Base-by-base conservation (phyloP, 1,140 invertebrate species). In the Apolygus lucorum region DNA sequence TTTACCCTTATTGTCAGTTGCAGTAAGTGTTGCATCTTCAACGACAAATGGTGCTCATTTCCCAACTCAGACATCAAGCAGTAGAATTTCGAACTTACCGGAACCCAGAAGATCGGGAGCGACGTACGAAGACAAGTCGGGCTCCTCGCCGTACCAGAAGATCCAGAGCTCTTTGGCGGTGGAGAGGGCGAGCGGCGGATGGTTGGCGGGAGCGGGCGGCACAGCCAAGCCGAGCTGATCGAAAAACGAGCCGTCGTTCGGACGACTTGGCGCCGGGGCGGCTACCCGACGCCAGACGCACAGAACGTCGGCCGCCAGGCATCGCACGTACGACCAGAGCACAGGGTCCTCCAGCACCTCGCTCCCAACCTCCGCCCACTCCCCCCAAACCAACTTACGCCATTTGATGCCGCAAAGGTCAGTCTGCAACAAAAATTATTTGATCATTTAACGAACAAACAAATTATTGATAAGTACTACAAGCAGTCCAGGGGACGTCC, bases 391-490 rank as follows among this genome's bases (percentile, higher is more conserved):
- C 75, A 94, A 85, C 79, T 93, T 94, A 84, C 92, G 91, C 96
- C 96, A 98, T 92, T 97, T 96, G 81, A 99, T 98, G 76, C 96
- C 96, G 85, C 93, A 94, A 77, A 98, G 86, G 83, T 98, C 96
- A 80, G 95, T 97, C 95, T 98, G 84, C 22, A 82, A 76, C 79
- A 65, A 68, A 64, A 67, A 42, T n/a, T n/a, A n/a, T n/a, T n/a
- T n/a, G n/a, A n/a, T n/a, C n/a, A n/a, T n/a, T n/a, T n/a, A n/a
- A n/a, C n/a, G n/a, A n/a, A n/a, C n/a, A n/a, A n/a, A n/a, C n/a
- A n/a, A n/a, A n/a, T n/a, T n/a, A n/a, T n/a, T n/a, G n/a, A n/a
- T n/a, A n/a, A n/a, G n/a, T n/a, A n/a, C n/a, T n/a, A n/a, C n/a
- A n/a, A n/a, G n/a, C n/a, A n/a, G n/a, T n/a, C n/a, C n/a, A n/a